Conservation (phyloP, 2,888 invertebrate genomes). For the Apamea crenata region DNA sequence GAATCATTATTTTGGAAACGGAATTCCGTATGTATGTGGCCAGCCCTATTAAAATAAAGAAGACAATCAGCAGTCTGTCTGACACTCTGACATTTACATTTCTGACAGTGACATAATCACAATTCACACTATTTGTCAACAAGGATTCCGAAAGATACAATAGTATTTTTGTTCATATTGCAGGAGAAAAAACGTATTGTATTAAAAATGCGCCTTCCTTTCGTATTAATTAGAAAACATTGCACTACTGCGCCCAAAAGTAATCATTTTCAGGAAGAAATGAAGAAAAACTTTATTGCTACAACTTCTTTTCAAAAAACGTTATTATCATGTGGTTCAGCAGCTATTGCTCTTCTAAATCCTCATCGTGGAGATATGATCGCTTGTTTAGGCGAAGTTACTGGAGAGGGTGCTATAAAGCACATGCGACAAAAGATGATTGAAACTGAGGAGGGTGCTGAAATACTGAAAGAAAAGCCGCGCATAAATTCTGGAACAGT, state of each 20-base stretch:
- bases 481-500: slow-evolving; percentile 96
- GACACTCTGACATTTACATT: no score
- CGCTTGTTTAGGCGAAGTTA: slow-evolving; percentile 98
- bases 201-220: slow-evolving; percentile 67
- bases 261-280: slow-evolving; percentile 91
- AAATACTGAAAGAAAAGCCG: slow-evolving; percentile 94
- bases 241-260: slow-evolving; percentile 66
- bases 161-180: not conserved
- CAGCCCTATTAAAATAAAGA: no score
- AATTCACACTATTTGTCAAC: slow-evolving; percentile 24
- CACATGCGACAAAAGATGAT: slow-evolving; percentile 94
- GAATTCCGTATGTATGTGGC: no score
- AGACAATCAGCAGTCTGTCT: no score
- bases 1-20: no score
- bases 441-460: slow-evolving; percentile 93
- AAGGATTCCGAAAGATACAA: not conserved
- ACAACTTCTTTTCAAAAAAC: slow-evolving; percentile 93
- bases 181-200: not conserved
- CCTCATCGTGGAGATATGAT: slow-evolving; percentile 97
- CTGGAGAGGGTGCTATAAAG: slow-evolving; percentile 93
- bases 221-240: slow-evolving; percentile 67
- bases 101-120: not conserved
- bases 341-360: slow-evolving; percentile 94
- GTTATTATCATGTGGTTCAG: slow-evolving; percentile 96
- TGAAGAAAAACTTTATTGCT: slow-evolving; percentile 91